Base-by-base conservation (phyloP, 2,888 invertebrate genomes). In the Diloba caeruleocephala region DNA sequence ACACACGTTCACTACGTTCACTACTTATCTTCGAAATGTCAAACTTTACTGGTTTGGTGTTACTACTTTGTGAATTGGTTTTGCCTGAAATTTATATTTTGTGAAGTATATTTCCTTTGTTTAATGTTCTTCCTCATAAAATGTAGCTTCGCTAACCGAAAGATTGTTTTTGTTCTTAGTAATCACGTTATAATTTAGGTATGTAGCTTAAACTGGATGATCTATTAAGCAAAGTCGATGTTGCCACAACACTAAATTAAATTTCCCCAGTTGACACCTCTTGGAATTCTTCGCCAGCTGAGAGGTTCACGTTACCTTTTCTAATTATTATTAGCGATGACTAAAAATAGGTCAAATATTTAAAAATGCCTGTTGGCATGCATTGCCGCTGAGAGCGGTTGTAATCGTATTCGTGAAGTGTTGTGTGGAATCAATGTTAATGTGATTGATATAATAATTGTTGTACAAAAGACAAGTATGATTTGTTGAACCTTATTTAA, bases 281-380 rank as follows among this genome's bases (percentile, higher is more conserved):
- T 70, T 63, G 69, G 76, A 79, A 82, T 83, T 78, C 76, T 81
- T 79, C 75, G 76, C 79, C 82, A 84, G 84, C 80, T 84, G 85
- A 85, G 83, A 85, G 91, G 90, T 89, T 92, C 92, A 90, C 89
- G 88, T 92, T 93, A 92, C 90, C 88, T 90, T 90, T 91, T 81
- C 82, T 87, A 85, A 91, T 90, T 93, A 93, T 92, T 92, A 91
- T 90, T 92, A 92, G 92, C 87, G 71, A 74, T 75, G 80, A 79
- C 90, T 92, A 93, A 88, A 92, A 92, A 92, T 93, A 93, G 90
- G 87, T 85, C 86, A 89, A 87, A 92, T 87, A 89, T 92, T 89
- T 90, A 89, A 90, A 90, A 90, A 88, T 87, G 84, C 80, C 74
- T 76, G 85, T 85, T 90, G 90, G 89, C 90, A 86, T 88, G 85